Base-by-base conservation (phyloP, 2,888 invertebrate genomes). In the Ichneumon xanthorius region DNA sequence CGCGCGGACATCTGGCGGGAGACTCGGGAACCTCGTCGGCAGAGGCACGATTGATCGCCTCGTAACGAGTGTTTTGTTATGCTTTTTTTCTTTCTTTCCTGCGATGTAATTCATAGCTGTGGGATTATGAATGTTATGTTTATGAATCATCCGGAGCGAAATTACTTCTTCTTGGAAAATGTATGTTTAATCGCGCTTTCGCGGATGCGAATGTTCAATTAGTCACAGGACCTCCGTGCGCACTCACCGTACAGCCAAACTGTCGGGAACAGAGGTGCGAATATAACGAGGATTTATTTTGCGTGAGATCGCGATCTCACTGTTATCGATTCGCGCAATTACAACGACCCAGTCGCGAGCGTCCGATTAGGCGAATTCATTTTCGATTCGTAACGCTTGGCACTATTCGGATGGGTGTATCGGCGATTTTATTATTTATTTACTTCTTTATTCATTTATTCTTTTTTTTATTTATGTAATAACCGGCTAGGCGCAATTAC, bases 371-470 rank as follows among this genome's bases (percentile, higher is more conserved):
- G 37, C 75, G 55, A 33, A 45, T 72, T 73, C 79, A 65, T 67
- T 19, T 58, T 37, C 26, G 37, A 79, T 85, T 65, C 45, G 72
- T 85, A 22, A 50, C 58, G 79, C 63, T 85, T 80, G 50, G 68
- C 71, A 72, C 79, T 37, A 26, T 79, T 61, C 68, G 45, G 63
- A 14, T 50, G 37, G 67, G 48, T 65, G 30, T 40, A 63, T 48
- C 3, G 16, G 58, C 68, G 58, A 55, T 55, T 7, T 40, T 5
- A 11, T 2, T 11, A 22, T 9, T 9, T 11, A 40, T 9, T 11
- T 33, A 33, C 5, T 33, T 33, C 1, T 9, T 40, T 9, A 11
- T 40, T 40, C 26, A 11, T 9, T 9, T 40, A 40, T 9, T 40
- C 5, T 1, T 33, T 33, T 33, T 1, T 9, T 40, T 9, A 40